These are phyloP conservation scores for Sander lucioperca DNA, from an alignment of 2,113 vertebrate genomes.

Conservation along the genomic window DNA sequence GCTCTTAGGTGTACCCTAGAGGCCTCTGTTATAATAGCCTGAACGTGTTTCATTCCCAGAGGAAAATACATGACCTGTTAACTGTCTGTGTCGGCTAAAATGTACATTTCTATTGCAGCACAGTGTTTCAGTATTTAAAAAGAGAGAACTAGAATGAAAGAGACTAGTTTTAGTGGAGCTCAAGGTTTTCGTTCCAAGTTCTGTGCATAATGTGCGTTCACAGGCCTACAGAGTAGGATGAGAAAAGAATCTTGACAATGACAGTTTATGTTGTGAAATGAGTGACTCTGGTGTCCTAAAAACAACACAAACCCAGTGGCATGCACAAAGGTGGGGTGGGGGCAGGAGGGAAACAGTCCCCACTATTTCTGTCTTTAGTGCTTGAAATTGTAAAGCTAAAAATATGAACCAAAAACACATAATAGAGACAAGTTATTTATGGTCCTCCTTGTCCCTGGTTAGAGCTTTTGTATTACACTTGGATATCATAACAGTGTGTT, in stretches of 20 bases:
- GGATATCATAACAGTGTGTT: slow-evolving; percentile 9
- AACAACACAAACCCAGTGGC: not conserved
- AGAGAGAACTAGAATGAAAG: not conserved
- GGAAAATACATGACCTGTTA: slow-evolving; percentile 9
- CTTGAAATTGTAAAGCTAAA: not conserved
- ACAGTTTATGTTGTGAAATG: slow-evolving; percentile 1
- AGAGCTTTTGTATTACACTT: not conserved
- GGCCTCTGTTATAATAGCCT: slow-evolving; percentile 17
- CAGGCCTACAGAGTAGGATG: not conserved
- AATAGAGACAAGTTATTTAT: not conserved
- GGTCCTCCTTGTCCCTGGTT: not conserved
- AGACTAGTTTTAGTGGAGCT: not conserved
- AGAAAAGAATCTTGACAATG: slow-evolving; percentile 1
- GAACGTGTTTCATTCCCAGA: slow-evolving; percentile 7
- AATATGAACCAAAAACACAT: not conserved
- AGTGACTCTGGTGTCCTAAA: slow-evolving; percentile 13
- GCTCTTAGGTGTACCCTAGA: not conserved
- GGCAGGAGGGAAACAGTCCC: not conserved
- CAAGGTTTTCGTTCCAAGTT: not conserved
- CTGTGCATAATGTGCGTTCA: slow-evolving; percentile 20
- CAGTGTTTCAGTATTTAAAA: not conserved
- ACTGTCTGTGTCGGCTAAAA: not conserved
- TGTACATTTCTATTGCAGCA: not conserved
- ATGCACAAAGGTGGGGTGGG: not conserved
- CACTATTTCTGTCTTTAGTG: not conserved